Evolutionary conservation across 2,888 invertebrate genomes (phyloP), one percentile per base, ranked within the genome.

Genomic region (Hermodice carunculata): DNA sequence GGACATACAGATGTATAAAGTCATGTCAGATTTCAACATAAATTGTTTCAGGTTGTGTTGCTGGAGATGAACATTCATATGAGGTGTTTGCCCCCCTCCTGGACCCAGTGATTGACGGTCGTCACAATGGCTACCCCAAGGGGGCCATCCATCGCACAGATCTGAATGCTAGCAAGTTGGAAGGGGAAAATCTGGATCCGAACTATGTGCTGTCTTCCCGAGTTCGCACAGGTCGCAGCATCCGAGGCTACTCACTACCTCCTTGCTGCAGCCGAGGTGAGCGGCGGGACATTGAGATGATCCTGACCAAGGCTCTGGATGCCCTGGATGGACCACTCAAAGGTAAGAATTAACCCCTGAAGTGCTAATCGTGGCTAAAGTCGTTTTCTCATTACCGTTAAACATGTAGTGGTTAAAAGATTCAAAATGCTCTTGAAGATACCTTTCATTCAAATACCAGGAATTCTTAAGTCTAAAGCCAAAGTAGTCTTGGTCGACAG

Each of bases 51-150:
- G 66, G 66, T n/a, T 56, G 56, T 51, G 68, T 73, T 24, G 73
- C 71, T 19, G 73, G 73, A 24, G 97, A 97, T 87, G 96, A 97
- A 75, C 96, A 97, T 88, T 87, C 96, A 61, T 98, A 98, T 90
- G 60, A 68, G 19, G 91, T 93, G 79, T 90, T 93, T 65, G 90
- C 94, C 73, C 94, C 93, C 64, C 90, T 98, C 78, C 97, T 98
- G 88, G 95, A 98, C 88, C 96, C 96, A 87, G 93, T 98, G 90
- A 98, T 98, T 87, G 95, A 80, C 60, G 60, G 61, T 2, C 63
- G 69, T 14, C 69, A 69, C 46, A 52, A 51, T 44, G 69, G 69
- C 22, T 69, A 66, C 54, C 43, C 64, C 29, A 67, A 59, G 34
- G 34, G 44, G 22, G 67, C 59, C 43, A 64, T 61, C 26, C 69